phyloP scores from a whole-genome alignment of 1,140 invertebrate species.

The Contarinia nasturtii region DNA sequence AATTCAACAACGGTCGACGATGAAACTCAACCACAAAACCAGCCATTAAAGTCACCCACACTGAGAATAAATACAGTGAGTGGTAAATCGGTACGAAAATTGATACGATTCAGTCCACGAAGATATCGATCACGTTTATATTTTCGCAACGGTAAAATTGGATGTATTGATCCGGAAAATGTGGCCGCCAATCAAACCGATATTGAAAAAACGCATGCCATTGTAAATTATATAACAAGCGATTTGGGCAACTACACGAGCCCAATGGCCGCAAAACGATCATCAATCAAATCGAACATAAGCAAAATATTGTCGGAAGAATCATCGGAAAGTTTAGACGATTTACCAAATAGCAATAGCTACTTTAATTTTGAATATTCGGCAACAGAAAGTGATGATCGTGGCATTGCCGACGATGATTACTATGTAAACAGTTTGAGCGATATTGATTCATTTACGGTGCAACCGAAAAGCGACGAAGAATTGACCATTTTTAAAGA shows the following conservation, averaged over 20 bases:
- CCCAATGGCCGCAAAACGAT: slow-evolving; percentile 15
- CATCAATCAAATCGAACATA: slow-evolving; percentile 19
- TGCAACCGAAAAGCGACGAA: neutral
- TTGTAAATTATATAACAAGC: slow-evolving; percentile 18
- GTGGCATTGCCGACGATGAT: neutral
- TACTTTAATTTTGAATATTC: neutral
- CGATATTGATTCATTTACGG: neutral
- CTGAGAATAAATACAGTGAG: neutral
- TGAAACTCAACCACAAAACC: slow-evolving; percentile 14
- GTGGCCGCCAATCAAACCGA: slow-evolving; percentile 11
- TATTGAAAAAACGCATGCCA: slow-evolving; percentile 19
- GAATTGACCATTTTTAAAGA: slow-evolving; percentile 1
- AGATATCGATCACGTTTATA: slow-evolving; percentile 15
- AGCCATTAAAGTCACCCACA: neutral
- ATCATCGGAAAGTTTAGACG: neutral
- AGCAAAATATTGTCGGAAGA: slow-evolving; percentile 9
- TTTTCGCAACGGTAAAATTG: slow-evolving; percentile 21
- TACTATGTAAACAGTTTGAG: too few species aligned
- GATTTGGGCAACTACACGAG: too few species aligned
- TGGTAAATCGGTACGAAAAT: too few species aligned
- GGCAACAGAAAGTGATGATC: neutral
- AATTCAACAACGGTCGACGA: neutral
- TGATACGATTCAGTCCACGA: too few species aligned
- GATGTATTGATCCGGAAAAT: slow-evolving; percentile 17
- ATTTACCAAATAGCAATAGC: neutral